Evolutionary conservation across 2,888 invertebrate genomes (phyloP), one percentile per base, ranked within the genome.

Genomic region (Galerucella calmariensis): DNA sequence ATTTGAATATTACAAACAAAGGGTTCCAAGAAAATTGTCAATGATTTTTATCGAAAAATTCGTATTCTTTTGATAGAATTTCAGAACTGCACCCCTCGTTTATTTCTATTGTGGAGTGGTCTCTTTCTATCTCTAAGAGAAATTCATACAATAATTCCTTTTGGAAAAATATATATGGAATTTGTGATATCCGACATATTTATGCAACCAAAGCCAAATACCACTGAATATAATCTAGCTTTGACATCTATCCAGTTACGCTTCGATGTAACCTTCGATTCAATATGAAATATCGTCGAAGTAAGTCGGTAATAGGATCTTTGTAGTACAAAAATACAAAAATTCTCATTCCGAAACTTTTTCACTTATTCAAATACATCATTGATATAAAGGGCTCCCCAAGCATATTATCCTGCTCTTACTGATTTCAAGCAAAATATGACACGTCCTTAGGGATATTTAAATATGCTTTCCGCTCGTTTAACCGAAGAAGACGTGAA

Each of bases 381-480:
- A 71, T 71, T 71, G 71, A 71, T 71, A 71, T 71, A 75, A 69
- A 69, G 48, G 69, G 70, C 67, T 75, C 78, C 77, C 61, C 69
- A 77, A 75, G 74, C 72, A 69, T 69, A 69, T 69, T 69, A 69
- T 69, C 69, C 61, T 48, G 69, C 69, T 69, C 61, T 61, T 69
- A 69, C 69, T 69, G 69, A 69, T 69, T 69, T 61, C 61, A 61
- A 61, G 69, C 69, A 69, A 69, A 69, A 69, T 69, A 69, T 69
- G 69, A 69, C 69, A 69, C 61, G 61, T 69, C 69, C 69, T 69
- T 61, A 48, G 69, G 69, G 69, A 69, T 69, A 69, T 69, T 69
- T 69, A 69, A 69, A 69, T 69, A 69, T 69, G 69, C 61, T 51
- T 69, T 48, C 61, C 61, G 61, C 61, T 69, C 69, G 69, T 61